phyloP scores from a whole-genome alignment of 2,113 vertebrate species.

The Bolborhynchus lineola region DNA sequence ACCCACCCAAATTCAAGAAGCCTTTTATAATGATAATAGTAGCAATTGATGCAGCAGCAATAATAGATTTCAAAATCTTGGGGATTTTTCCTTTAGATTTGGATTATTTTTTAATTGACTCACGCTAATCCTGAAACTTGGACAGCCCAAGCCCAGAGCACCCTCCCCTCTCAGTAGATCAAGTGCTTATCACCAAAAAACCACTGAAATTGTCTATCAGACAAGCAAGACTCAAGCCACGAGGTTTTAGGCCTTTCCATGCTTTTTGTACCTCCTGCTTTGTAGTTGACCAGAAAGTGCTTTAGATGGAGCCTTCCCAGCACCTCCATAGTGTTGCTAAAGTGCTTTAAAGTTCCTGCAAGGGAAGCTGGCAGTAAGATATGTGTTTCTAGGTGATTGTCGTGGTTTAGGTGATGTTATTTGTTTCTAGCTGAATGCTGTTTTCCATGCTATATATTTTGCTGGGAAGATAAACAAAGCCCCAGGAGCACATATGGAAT shows the following conservation, averaged over 20 bases:
- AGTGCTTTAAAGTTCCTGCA: background rate
- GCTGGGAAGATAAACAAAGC: background rate
- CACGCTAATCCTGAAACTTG: background rate
- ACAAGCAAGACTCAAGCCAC: fast-evolving
- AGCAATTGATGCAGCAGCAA: background rate
- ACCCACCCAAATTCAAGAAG: background rate
- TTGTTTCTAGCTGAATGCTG: background rate
- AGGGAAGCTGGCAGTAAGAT: background rate
- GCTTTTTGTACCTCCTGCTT: background rate
- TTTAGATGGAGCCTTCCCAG: background rate
- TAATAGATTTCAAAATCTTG: background rate
- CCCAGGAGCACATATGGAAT: background rate
- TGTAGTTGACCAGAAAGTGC: background rate
- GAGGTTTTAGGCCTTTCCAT: fast-evolving
- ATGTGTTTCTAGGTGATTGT: background rate
- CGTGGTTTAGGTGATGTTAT: fast-evolving
- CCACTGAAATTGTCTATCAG: fast-evolving
- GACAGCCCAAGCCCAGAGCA: background rate
- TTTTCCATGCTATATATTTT: background rate
- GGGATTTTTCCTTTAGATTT: background rate
- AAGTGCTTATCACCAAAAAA: background rate
- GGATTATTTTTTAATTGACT: background rate
- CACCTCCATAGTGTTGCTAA: fast-evolving
- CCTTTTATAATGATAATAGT: background rate
- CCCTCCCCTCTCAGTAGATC: background rate